Evolutionary conservation across 2,797 vertebrate species (phyloP), one percentile per base, ranked within the genome.

Genomic region (Gymnocypris eckloni): DNA sequence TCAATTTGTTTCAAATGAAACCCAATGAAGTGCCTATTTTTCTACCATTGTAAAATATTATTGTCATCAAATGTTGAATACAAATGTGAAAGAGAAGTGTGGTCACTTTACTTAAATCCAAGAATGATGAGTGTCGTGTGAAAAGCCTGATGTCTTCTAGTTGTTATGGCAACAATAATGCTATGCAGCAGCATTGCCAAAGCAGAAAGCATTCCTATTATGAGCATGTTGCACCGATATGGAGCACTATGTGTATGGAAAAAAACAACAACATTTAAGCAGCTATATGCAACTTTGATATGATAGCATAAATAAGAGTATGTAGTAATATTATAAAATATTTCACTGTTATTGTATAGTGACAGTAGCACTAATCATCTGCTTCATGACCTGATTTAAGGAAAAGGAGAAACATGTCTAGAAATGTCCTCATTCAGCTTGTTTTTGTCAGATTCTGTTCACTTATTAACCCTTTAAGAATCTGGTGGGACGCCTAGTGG

Each of bases 121-220:
- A 25, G 33, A 56, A 13, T 70, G 28, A 59, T 54, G 8, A 72
- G n/a, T 66, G 54, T 48, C 54, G 64, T 48, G 37, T 82, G n/a
- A 83, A 64, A 82, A n/a, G 18, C 12, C 25, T 18, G 33, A 52
- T 64, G 25, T 83, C 33, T 76, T 73, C 71, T 83, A 83, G 82
- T 83, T 76, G 82, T 83, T 76, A 83, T 66, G 71, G 71, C 71
- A 83, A 83, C 59, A 52, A 16, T 64, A 66, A 75, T 50, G 7
- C 69, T 33, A 45, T 73, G 52, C 16, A 45, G n/a, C 37, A 72
- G 39, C n/a, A 72, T 43, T 59, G 50, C 67, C 66, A 72, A 83
- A n/a, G 15, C 37, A 81, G 28, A 20, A 1, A 13, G 15, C 11
- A 59, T 61, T 48, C 16, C 41, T 48, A 43, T 43, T 61, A 52